Percentiles rank a stretch among this genome's conserved stretches.
These are phyloP conservation scores for Stegodyphus dumicola DNA, from an alignment of 1,140 invertebrate genomes.

Conservation along the genomic window DNA sequence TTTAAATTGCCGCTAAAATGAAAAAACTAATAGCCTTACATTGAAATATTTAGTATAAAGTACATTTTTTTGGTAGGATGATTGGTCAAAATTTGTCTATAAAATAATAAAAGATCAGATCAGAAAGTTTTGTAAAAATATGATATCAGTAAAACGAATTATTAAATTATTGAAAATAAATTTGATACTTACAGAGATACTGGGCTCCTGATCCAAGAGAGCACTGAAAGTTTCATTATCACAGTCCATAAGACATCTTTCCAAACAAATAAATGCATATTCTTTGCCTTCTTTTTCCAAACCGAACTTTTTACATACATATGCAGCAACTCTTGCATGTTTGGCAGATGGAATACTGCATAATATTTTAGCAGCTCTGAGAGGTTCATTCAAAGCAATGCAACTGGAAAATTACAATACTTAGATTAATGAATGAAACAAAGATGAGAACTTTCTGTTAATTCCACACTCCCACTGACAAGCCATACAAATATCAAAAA, in stretches of 20 bases:
- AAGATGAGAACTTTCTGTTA: too few species aligned
- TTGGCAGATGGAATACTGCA: not conserved
- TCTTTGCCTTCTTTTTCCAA: not conserved
- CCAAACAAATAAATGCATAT: slow-evolving; percentile 1
- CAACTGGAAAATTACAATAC: slow-evolving; percentile 5
- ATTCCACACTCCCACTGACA: too few species aligned
- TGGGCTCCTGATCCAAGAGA: not conserved
- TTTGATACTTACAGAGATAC: slow-evolving; percentile 4
- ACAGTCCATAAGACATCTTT: slow-evolving; percentile 10
- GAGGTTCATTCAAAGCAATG: slow-evolving; percentile 1
- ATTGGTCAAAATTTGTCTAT: not conserved
- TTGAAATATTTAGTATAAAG: too few species aligned
- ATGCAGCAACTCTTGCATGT: not conserved
- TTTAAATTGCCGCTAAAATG: too few species aligned
- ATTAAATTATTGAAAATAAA: not conserved
- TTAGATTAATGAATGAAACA: too few species aligned
- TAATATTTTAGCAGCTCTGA: slow-evolving; percentile 20
- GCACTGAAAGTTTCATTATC: not conserved
- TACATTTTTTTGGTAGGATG: too few species aligned
- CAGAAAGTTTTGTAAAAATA: not conserved
- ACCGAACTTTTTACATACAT: slow-evolving; percentile 21
- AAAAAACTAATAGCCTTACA: too few species aligned
- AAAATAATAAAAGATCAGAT: not conserved
- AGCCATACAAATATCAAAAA: too few species aligned
- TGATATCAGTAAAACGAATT: not conserved